Evolutionary conservation across 2,888 invertebrate species (phyloP).

Genomic region (Neoscelio sp.): DNA sequence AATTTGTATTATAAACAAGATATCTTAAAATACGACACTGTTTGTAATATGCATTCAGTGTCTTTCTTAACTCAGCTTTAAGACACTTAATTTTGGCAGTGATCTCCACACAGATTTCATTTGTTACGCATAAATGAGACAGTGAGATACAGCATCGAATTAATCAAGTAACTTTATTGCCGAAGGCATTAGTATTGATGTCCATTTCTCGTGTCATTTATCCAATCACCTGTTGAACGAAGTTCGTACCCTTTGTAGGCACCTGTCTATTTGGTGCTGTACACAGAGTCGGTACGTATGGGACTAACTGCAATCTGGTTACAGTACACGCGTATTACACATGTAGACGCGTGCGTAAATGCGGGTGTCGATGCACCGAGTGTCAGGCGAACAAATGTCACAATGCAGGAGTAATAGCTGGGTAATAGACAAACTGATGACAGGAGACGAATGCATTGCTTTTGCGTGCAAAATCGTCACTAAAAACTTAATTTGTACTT

Average conservation of each 20-base stretch:
- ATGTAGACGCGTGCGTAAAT: slow-evolving; percentile 66
- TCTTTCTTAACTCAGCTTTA: too few species aligned
- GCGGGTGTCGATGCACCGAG: slow-evolving; percentile 51
- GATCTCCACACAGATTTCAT: too few species aligned
- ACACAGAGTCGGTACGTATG: slow-evolving; percentile 30
- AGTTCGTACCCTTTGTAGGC: slow-evolving; percentile 59
- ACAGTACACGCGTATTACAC: slow-evolving; percentile 65
- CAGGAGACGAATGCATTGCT: slow-evolving; percentile 71
- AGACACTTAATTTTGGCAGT: too few species aligned
- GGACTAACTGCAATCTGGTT: slow-evolving; percentile 57
- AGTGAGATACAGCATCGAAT: slow-evolving; percentile 13
- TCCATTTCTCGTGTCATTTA: slow-evolving; percentile 77
- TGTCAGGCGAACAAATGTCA: slow-evolving; percentile 68
- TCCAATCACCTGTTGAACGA: slow-evolving; percentile 82
- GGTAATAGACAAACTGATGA: slow-evolving; percentile 79
- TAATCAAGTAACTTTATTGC: slow-evolving; percentile 67
- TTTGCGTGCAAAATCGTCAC: too few species aligned
- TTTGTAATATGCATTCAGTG: too few species aligned
- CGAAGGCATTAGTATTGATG: slow-evolving; percentile 77
- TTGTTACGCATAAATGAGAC: slow-evolving; percentile 7
- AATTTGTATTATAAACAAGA: too few species aligned
- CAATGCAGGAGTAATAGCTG: slow-evolving; percentile 76
- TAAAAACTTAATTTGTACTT: too few species aligned
- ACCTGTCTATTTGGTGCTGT: slow-evolving; percentile 55
- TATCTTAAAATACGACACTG: too few species aligned